Evolutionary conservation across 2,797 vertebrate species (phyloP).

Genomic region (Vireo griseus): DNA sequence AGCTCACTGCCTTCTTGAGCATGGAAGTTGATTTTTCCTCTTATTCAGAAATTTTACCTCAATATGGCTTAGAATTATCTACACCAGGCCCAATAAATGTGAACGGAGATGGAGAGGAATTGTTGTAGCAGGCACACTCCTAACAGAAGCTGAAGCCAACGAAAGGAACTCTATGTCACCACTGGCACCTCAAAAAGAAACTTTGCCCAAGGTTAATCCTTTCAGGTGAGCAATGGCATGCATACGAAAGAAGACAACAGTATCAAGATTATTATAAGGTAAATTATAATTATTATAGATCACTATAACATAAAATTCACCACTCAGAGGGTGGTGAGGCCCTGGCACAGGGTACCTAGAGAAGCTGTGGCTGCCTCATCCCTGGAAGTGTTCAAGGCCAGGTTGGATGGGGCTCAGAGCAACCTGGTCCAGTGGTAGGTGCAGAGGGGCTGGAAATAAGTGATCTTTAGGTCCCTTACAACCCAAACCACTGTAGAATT

Average conservation of each 20-base stretch:
- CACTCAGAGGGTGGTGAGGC: background rate
- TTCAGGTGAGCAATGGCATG: background rate
- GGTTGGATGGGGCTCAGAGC: background rate
- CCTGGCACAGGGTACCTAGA: background rate
- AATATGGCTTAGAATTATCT: background rate
- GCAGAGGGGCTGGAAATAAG: background rate
- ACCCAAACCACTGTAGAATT: background rate
- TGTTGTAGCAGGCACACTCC: background rate
- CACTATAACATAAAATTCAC: background rate
- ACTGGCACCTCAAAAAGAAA: background rate
- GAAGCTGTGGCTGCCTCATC: background rate
- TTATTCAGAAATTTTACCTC: background rate
- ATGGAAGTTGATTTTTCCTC: rapidly evolving
- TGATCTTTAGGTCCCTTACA: background rate
- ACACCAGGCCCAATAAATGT: background rate
- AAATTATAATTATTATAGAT: background rate
- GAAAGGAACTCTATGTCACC: background rate
- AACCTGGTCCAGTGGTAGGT: background rate
- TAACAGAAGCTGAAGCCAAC: background rate
- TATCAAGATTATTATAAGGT: background rate
- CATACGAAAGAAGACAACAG: background rate
- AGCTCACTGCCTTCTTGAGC: background rate
- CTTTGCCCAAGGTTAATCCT: background rate
- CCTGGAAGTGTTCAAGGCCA: background rate
- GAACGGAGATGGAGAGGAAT: background rate